Evolutionary conservation across 2,888 invertebrate genomes (phyloP).

Genomic region (Zaprionus bogoriensis): DNA sequence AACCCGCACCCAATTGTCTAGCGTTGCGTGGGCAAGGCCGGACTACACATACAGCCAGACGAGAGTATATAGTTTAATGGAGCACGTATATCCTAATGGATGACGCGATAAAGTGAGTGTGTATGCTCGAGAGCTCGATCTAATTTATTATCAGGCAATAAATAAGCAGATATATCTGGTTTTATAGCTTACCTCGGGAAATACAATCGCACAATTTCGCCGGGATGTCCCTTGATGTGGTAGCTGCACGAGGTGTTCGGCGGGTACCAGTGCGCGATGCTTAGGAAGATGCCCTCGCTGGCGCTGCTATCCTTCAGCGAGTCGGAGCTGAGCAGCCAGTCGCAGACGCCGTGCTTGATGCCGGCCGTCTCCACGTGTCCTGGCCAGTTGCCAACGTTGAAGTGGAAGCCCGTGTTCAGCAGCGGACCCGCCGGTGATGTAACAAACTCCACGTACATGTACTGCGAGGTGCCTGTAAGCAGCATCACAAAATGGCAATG

Average conservation of each 20-base stretch:
- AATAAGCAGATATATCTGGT: background rate
- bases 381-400: slow-evolving; percentile 97
- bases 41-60: background rate
- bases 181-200: slow-evolving; percentile 88
- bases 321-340: slow-evolving; percentile 93
- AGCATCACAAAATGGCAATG: slow-evolving; percentile 4
- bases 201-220: slow-evolving; percentile 94
- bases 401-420: slow-evolving; percentile 96
- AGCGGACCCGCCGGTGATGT: slow-evolving; percentile 94
- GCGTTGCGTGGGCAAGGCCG: background rate
- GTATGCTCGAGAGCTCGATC: background rate
- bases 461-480: slow-evolving; percentile 89
- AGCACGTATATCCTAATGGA: background rate
- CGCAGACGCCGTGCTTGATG: slow-evolving; percentile 92
- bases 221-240: slow-evolving; percentile 92
- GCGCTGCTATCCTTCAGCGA: slow-evolving; percentile 90
- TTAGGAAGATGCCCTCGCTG: slow-evolving; percentile 94
- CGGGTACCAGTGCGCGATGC: slow-evolving; percentile 97
- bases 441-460: slow-evolving; percentile 94
- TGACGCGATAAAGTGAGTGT: background rate
- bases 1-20: background rate
- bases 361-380: slow-evolving; percentile 95
- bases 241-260: slow-evolving; percentile 96
- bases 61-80: background rate
- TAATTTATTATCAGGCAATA: slow-evolving; percentile 1